phyloP scores from a whole-genome alignment of 2,113 vertebrate genomes.

The Glareola pratincola region DNA sequence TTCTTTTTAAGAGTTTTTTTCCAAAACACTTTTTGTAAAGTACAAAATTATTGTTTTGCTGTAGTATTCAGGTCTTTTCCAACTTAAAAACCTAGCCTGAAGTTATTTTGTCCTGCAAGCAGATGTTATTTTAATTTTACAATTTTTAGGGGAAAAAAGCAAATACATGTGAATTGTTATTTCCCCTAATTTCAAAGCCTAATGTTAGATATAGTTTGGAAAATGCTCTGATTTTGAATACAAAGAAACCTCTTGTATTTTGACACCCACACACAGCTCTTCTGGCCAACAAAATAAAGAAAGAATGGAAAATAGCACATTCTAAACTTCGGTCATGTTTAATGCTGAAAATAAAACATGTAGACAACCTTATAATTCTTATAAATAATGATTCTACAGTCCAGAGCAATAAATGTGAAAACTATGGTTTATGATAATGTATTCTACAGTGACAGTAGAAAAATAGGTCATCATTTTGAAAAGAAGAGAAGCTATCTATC shows the following conservation, averaged over 20 bases:
- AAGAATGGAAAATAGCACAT: neutral
- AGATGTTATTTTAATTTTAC: neutral
- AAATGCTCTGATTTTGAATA: neutral
- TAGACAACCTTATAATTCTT: slow-evolving; percentile 47
- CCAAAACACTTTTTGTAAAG: neutral
- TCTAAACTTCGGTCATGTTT: slow-evolving; percentile 21
- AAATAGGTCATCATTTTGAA: slow-evolving; percentile 60
- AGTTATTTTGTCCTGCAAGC: neutral
- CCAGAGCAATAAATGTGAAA: slow-evolving; percentile 42
- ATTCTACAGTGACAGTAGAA: slow-evolving; percentile 44
- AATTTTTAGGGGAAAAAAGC: neutral
- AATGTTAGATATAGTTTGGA: neutral
- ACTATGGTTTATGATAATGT: slow-evolving; percentile 45
- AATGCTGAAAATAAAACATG: slow-evolving; percentile 45
- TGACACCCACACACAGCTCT: neutral
- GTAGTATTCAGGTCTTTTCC: neutral
- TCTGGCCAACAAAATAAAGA: neutral
- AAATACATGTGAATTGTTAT: neutral
- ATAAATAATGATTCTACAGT: slow-evolving; percentile 44
- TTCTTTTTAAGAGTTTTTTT: neutral
- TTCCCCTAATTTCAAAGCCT: neutral
- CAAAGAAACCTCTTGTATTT: neutral
- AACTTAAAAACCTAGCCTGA: neutral
- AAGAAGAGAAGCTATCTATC: slow-evolving; percentile 25
- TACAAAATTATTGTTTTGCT: neutral